These are phyloP conservation scores for Anas platyrhynchos DNA, from an alignment of 2,113 vertebrate species.

Conservation along the genomic window DNA sequence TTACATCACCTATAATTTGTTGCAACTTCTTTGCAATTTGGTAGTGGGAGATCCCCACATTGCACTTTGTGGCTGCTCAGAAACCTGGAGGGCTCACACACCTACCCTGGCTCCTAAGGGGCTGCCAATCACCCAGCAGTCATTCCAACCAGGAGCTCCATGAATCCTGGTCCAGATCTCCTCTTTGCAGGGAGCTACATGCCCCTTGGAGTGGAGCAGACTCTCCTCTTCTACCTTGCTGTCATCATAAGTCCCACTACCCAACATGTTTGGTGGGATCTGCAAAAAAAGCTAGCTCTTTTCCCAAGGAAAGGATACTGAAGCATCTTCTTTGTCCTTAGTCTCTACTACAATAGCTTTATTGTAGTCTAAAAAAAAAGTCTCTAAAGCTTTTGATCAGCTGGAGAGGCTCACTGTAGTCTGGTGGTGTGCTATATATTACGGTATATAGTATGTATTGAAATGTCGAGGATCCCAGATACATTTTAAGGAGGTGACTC, in stretches of 20 bases:
- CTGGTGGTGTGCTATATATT: not conserved
- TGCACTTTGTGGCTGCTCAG: not conserved
- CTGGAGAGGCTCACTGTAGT: not conserved
- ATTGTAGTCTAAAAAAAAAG: too few relatives aligned
- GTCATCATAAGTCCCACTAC: not conserved
- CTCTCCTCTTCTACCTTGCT: not conserved
- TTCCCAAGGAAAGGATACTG: not conserved
- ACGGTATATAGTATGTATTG: not conserved
- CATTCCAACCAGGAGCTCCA: not conserved
- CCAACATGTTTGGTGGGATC: not conserved
- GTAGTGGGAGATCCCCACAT: not conserved
- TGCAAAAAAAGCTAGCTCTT: not conserved
- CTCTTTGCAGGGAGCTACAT: not conserved
- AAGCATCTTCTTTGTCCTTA: not conserved
- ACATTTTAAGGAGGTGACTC: not conserved
- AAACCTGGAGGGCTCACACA: not conserved
- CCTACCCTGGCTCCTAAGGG: not conserved
- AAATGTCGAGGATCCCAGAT: not conserved
- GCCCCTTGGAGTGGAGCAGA: accelerated
- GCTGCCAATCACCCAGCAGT: not conserved
- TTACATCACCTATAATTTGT: not conserved
- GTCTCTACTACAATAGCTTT: not conserved
- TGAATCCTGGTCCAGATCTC: not conserved
- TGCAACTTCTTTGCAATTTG: not conserved
- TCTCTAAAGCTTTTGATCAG: not conserved